Base-by-base conservation (phyloP, 2,113 vertebrate genomes). In the Perccottus glenii region DNA sequence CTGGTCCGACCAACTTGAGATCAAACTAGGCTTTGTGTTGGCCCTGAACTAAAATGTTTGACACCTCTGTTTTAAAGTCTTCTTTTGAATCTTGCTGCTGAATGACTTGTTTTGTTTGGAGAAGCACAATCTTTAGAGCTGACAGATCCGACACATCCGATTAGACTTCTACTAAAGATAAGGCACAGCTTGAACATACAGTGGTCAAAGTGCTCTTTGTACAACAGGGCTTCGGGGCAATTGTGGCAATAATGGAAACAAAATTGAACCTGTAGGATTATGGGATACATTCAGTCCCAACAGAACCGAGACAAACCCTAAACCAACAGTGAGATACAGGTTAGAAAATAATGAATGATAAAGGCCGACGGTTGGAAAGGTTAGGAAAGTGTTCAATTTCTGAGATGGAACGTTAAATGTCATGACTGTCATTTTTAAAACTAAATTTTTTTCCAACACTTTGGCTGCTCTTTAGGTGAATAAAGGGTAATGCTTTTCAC, bases 121-220 rank as follows among this genome's bases (percentile, higher is more conserved):
- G 19, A 27, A 27, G 19, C 19, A 27, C 19, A 27, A 27, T 27
- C 19, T 27, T 27, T 27, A 27, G 19, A 27, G 19, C 16, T 5
- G 4, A 19, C 53, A 58, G 61, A 64, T 64, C 49, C 45, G 11
- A 64, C 46, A 4, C 8, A 19, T 44, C 8, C 32, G 33, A 49
- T 71, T 33, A 35, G 10, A 6, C 11, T 32, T 33, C 27, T 35
- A 35, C 51, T 27, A 8, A 5, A 4, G 35, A 73, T 59, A 45
- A 64, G 19, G 42, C 6, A 19, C 0, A 7, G 5, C 32, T 19
- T 4, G 1, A 12, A 46, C 8, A 2, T n/a, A 15, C 9, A 3
- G 0, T 6, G 53, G 5, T 44, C 2, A 33, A 32, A 44, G 1
- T 35, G 11, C 9, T n/a, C 14, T 58, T 36, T 58, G 52, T 3